Evolutionary conservation across 2,797 vertebrate species (phyloP).

Genomic region (Tadarida brasiliensis): DNA sequence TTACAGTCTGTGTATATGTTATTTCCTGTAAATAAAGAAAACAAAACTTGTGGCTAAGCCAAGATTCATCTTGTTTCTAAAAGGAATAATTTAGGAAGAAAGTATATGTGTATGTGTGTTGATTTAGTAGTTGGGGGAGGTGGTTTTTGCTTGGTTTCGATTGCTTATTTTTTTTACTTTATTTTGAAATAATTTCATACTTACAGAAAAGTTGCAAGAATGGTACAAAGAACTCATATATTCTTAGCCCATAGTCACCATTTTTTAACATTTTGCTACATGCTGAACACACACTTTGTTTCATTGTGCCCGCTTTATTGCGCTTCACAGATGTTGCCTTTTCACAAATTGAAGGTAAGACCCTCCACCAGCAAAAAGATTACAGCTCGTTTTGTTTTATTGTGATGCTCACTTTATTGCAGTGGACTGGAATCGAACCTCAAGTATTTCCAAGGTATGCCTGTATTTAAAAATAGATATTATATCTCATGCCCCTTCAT

Average conservation of each 20-base stretch:
- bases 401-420: not conserved
- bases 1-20: not conserved
- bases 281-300: not conserved
- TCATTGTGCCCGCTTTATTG: not conserved
- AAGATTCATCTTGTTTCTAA: constrained; percentile 13
- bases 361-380: not conserved
- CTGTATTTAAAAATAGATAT: not conserved
- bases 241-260: not conserved
- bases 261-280: not conserved
- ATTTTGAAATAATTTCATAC: constrained; percentile 13
- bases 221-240: not conserved
- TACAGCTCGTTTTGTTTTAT: not conserved
- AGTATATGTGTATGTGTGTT: not conserved
- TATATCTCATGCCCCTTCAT: not conserved
- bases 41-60: not conserved
- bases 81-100: constrained; percentile 9
- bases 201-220: not conserved
- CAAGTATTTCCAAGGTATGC: not conserved
- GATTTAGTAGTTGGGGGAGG: not conserved
- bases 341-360: not conserved
- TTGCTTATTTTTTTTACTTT: constrained; percentile 29
- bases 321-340: not conserved
- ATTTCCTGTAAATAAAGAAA: constrained; percentile 52
- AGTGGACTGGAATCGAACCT: not conserved
- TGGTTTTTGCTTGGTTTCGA: not conserved